Base-by-base conservation (phyloP, 2,113 vertebrate species). In the Dicentrarchus labrax region DNA sequence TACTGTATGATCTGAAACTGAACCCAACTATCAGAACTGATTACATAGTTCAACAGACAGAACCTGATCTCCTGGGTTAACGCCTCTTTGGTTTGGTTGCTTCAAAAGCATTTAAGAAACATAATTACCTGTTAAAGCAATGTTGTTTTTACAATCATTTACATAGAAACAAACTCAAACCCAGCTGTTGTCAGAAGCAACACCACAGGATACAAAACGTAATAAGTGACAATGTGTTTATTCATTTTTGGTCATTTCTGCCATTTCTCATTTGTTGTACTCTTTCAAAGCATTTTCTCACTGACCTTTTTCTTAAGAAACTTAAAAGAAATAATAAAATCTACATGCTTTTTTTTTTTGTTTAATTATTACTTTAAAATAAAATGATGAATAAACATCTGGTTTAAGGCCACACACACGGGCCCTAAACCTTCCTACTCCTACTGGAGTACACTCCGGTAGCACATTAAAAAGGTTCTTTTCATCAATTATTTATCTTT, bases 201-300 rank as follows among this genome's bases (percentile, higher is more conserved):
- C 17, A 72, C 61, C 9, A 60, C 21, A 62, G 59, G 4, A 70
- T 24, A 53, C 30, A 83, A 65, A 24, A 47, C 39, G 30, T 57
- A 50, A 47, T 9, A 83, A 83, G 30, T 65, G 57, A 74, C 48
- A 69, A 24, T 21, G 6, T 54, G 59, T 80, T 77, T 83, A 88
- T 86, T 86, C 22, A 19, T 56, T 86, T 82, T 68, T 82, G 84
- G 51, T 75, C 62, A 61, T 64, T 69, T 72, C 43, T 76, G 53
- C 56, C 65, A 47, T 53, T 61, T 36, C 54, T 3, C 57, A 30
- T 36, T 70, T 51, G 7, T 53, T 41, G 24, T 47, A 30, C 30
- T 71, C 38, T 67, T 30, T 56, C 50, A 24, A 67, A 59, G 75
- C 51, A 68, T 68, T 67, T 78, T 67, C 22, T 67, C 22, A 36